Evolutionary conservation across 2,888 invertebrate species (phyloP).

Genomic region (Miltochrista miniata): DNA sequence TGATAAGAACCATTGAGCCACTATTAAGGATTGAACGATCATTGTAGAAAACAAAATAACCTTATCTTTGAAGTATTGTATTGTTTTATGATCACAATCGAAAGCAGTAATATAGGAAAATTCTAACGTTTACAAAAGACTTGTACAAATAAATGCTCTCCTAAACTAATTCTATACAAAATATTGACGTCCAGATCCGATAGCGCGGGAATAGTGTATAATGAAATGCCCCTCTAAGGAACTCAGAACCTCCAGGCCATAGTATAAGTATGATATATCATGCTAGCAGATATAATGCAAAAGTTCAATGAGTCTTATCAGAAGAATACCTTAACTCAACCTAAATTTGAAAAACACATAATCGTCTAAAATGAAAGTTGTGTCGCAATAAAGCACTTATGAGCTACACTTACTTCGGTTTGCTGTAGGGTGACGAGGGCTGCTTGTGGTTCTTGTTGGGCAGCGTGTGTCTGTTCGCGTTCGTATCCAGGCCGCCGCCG

Average conservation of each 20-base stretch:
- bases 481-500: constrained; percentile 86
- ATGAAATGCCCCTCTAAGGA: not conserved
- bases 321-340: not conserved
- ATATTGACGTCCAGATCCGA: too few relatives aligned
- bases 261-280: not conserved
- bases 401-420: constrained; percentile 74
- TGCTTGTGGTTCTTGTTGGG: constrained; percentile 80
- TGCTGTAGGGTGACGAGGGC: constrained; percentile 77
- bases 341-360: not conserved
- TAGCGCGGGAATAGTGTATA: too few relatives aligned
- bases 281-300: too few relatives aligned
- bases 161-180: too few relatives aligned
- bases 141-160: not conserved
- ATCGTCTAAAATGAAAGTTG: not conserved
- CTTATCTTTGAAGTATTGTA: constrained; percentile 36
- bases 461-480: constrained; percentile 86
- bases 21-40: constrained; percentile 18
- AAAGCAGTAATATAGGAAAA: not conserved
- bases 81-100: constrained; percentile 18
- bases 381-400: constrained; percentile 10
- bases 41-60: constrained; percentile 22
- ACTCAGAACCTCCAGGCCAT: not conserved
- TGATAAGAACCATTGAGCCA: constrained; percentile 29
- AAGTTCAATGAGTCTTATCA: not conserved
- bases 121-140: not conserved